Base-by-base conservation (phyloP, 2,797 vertebrate genomes). In the Tapirus indicus region DNA sequence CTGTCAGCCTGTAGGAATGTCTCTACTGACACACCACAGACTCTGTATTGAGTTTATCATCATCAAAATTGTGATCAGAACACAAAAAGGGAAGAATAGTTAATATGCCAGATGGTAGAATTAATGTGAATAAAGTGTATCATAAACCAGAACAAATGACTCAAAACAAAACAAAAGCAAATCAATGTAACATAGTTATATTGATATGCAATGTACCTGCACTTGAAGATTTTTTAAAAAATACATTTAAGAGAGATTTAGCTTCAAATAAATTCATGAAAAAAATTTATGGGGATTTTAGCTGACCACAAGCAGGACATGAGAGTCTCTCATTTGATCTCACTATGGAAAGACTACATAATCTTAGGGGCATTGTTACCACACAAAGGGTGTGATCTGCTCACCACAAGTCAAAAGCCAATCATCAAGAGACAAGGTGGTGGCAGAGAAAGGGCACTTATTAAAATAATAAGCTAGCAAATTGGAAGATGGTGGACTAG, bases 41-140 rank as follows among this genome's bases (percentile, higher is more conserved):
- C 47, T 64, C 77, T 54, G 0, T 66, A 64, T 27, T 47, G 32
- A 85, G 20, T 64, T 13, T 56, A 41, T 38, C 25, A 2, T 80
- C 56, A 68, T 74, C 44, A 44, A 88, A 95, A 89, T 74, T 29
- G n/a, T 54, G 49, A 94, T 54, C 29, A 27, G 32, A 69, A 88
- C 32, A 69, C 35, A 94, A 77, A 35, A 7, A 95, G 44, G 44
- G 32, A 96, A 60, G 60, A 69, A 47, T 21, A 82, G 10, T 68
- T 85, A 54, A 14, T 71, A 74, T 38, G 60, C 54, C 18, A 80
- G 18, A 62, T 16, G 7, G 10, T 38, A 58, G 54, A 95, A 92
- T 69, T 75, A 27, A 77, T 35, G 49, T 84, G 85, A 95, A 75
- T n/a, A 75, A 96, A 95, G 29, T 62, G 54, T 66, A 78, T 12